Conservation (phyloP, 2,888 invertebrate species). For the Drosophila helvetica region DNA sequence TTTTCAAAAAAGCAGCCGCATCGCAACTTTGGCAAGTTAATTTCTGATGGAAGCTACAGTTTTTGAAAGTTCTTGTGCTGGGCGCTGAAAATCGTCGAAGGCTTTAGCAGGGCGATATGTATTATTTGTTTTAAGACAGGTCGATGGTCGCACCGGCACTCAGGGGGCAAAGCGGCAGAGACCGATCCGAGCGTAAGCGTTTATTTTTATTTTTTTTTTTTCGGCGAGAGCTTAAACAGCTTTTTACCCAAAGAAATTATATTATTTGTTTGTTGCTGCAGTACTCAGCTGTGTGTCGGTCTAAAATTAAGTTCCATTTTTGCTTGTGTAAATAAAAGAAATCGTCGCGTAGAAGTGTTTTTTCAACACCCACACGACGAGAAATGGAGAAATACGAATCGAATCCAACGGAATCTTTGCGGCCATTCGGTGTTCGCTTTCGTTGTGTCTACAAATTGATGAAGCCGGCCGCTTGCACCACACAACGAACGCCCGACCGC, state of each 20-base stretch:
- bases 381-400: background rate
- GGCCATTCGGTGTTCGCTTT: slow-evolving; percentile 32
- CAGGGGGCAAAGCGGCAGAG: slow-evolving; percentile 6
- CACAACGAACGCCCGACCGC: slow-evolving; percentile 41
- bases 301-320: background rate
- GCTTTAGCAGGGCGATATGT: slow-evolving; percentile 81
- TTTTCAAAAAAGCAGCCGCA: slow-evolving; percentile 62
- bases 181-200: slow-evolving; percentile 57
- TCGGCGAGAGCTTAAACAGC: slow-evolving; percentile 71
- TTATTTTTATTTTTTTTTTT: slow-evolving; percentile 38
- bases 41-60: slow-evolving; percentile 80
- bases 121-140: slow-evolving; percentile 51
- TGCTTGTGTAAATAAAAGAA: slow-evolving; percentile 26
- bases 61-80: slow-evolving; percentile 83
- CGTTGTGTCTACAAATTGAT: slow-evolving; percentile 59
- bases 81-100: slow-evolving; percentile 82
- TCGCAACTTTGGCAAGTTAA: slow-evolving; percentile 76
- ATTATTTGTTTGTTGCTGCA: slow-evolving; percentile 14
- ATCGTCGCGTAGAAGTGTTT: background rate
- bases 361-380: background rate
- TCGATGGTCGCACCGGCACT: slow-evolving; percentile 13
- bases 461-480: slow-evolving; percentile 26
- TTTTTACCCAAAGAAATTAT: slow-evolving; percentile 45
- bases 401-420: slow-evolving; percentile 2
- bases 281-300: background rate